A percentile compares a stretch with the other conserved stretches of the same genome.
These are phyloP conservation scores for Rhaphigaster nebulosa DNA, from an alignment of 2,888 invertebrate species.

Conservation along the genomic window DNA sequence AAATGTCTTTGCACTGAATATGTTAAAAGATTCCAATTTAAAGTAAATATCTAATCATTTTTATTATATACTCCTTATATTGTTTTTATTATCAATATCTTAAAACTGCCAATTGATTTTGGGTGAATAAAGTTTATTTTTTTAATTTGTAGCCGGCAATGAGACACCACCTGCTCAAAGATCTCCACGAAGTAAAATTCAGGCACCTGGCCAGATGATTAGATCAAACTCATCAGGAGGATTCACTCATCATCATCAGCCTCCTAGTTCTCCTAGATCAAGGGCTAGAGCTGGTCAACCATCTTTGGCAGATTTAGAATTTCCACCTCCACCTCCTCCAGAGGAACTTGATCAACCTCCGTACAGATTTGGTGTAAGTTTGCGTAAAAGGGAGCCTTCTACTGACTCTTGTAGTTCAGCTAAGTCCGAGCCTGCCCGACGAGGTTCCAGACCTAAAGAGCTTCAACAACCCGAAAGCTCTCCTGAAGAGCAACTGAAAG, in stretches of 20 bases:
- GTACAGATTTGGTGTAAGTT: slow-evolving; percentile 78
- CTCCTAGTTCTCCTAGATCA: slow-evolving; percentile 71
- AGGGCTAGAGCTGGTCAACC: slow-evolving; percentile 76
- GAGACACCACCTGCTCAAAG: slow-evolving; percentile 66
- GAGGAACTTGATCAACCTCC: slow-evolving; percentile 70
- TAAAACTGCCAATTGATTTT: not conserved
- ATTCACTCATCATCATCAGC: slow-evolving; percentile 69
- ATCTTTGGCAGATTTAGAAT: slow-evolving; percentile 85
- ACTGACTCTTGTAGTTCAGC: slow-evolving; percentile 74
- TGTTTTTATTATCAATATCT: not conserved
- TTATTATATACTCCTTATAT: too few relatives aligned
- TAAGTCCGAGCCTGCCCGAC: slow-evolving; percentile 68
- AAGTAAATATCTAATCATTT: too few relatives aligned
- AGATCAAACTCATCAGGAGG: slow-evolving; percentile 91
- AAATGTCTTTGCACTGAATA: too few relatives aligned
- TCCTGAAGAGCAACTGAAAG: slow-evolving; percentile 69
- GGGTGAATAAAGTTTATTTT: not conserved
- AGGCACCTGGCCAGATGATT: slow-evolving; percentile 84
- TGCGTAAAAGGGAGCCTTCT: slow-evolving; percentile 77
- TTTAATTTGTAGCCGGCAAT: slow-evolving; percentile 56
- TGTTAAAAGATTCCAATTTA: too few relatives aligned
- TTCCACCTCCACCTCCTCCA: slow-evolving; percentile 90
- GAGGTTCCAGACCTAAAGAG: slow-evolving; percentile 65
- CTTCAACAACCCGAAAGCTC: slow-evolving; percentile 64
- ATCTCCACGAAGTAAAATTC: slow-evolving; percentile 62